These are phyloP conservation scores for Drosophila crucigera DNA, from an alignment of 2,888 invertebrate species.

Conservation along the genomic window DNA sequence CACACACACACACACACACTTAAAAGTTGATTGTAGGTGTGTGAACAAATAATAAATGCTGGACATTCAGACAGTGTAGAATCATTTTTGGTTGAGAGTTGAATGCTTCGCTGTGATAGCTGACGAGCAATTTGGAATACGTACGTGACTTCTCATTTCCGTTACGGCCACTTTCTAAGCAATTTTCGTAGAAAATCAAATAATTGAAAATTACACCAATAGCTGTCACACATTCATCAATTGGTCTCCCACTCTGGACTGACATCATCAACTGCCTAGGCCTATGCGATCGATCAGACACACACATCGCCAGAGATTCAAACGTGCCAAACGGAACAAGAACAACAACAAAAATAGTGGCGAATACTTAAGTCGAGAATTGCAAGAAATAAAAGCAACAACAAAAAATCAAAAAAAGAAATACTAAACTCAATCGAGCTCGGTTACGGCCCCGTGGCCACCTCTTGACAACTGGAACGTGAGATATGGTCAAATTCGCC, in stretches of 20 bases:
- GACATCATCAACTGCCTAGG: constrained; percentile 27
- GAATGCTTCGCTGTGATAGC: not conserved
- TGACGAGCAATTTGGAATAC: not conserved
- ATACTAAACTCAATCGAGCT: not conserved
- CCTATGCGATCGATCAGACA: constrained; percentile 8
- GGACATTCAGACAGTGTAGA: constrained; percentile 1
- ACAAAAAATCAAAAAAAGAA: not conserved
- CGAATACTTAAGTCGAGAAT: not conserved
- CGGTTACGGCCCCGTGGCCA: not conserved
- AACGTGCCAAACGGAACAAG: constrained; percentile 52
- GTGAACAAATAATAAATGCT: constrained; percentile 27
- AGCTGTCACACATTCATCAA: constrained; percentile 58
- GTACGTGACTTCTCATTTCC: constrained; percentile 75
- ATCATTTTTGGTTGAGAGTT: not conserved
- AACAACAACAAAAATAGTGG: constrained; percentile 2
- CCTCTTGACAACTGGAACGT: constrained; percentile 26
- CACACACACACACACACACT: constrained; percentile 1
- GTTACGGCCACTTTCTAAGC: constrained; percentile 44
- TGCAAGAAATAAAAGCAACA: not conserved
- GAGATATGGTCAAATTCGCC: constrained; percentile 34
- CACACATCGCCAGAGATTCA: not conserved
- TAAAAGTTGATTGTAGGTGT: constrained; percentile 38
- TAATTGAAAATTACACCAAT: constrained; percentile 23
- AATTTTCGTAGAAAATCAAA: constrained; percentile 26
- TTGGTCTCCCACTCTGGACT: constrained; percentile 58